phyloP scores from a whole-genome alignment of 2,113 vertebrate species.

The Beaufortia kweichowensis region DNA sequence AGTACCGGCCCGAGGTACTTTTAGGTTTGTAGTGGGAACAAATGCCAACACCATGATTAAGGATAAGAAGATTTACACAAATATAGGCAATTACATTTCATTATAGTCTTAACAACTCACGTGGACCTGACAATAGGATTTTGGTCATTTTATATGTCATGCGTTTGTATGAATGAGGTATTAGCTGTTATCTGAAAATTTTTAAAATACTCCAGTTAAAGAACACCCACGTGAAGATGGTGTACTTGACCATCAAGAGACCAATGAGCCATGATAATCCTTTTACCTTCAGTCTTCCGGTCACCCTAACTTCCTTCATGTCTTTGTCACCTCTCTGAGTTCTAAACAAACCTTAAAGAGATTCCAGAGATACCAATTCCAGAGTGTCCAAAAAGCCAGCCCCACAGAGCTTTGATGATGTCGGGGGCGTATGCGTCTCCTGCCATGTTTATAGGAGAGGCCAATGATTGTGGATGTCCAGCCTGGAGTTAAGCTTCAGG shows the following conservation, averaged over 20 bases:
- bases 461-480: constrained; percentile 44
- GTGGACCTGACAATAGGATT: neutral
- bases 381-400: constrained; percentile 43
- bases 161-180: neutral
- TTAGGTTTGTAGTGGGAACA: constrained; percentile 13
- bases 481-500: constrained; percentile 56
- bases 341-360: constrained; percentile 56
- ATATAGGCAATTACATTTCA: neutral
- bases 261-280: constrained; percentile 18
- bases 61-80: constrained; percentile 17
- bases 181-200: neutral
- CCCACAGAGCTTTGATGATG: constrained; percentile 45
- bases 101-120: neutral
- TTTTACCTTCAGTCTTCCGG: constrained; percentile 35
- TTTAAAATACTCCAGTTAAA: too few relatives aligned
- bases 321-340: constrained; percentile 54
- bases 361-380: constrained; percentile 60
- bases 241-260: constrained; percentile 33
- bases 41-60: constrained; percentile 7
- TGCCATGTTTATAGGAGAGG: constrained; percentile 50
- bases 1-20: constrained; percentile 18
- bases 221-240: constrained; percentile 17
- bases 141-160: neutral
- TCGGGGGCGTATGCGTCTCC: constrained; percentile 40
- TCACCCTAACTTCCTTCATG: constrained; percentile 53